Conservation (phyloP, 1,140 invertebrate genomes). For the Mizuhopecten yessoensis region DNA sequence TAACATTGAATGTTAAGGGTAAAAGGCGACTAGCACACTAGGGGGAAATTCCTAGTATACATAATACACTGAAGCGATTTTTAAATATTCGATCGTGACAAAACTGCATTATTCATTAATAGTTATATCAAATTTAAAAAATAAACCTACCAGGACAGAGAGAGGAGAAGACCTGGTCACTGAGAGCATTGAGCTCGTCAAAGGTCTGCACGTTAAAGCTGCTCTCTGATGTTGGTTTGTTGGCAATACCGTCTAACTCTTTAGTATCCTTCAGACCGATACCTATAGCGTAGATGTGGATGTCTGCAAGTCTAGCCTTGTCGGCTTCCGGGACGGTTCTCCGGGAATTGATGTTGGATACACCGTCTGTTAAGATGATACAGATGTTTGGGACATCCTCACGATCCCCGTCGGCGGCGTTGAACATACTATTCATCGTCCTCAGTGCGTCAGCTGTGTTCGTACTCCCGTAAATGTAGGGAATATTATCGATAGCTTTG, state of each 20-base stretch:
- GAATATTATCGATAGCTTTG: constrained; percentile 68
- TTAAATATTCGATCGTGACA: too few species aligned
- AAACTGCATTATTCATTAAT: too few species aligned
- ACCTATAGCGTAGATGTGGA: constrained; percentile 73
- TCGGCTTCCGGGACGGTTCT: constrained; percentile 70
- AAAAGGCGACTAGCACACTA: too few species aligned
- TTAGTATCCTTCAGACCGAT: constrained; percentile 65
- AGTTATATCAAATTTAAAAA: too few species aligned
- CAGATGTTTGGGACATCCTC: constrained; percentile 65
- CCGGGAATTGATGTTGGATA: constrained; percentile 71
- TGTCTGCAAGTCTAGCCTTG: constrained; percentile 52
- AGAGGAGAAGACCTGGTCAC: constrained; percentile 61
- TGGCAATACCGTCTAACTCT: constrained; percentile 67
- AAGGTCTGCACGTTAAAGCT: constrained; percentile 64
- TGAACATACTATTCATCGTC: constrained; percentile 62
- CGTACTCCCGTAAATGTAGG: constrained; percentile 65
- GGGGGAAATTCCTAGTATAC: too few species aligned
- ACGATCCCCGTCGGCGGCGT: constrained; percentile 64
- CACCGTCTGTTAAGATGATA: constrained; percentile 73
- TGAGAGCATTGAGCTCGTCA: constrained; percentile 63
- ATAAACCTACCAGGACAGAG: constrained; percentile 60
- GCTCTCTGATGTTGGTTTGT: constrained; percentile 60
- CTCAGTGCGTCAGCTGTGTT: constrained; percentile 69
- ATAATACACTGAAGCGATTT: too few species aligned
- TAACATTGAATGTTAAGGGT: too few species aligned